Evolutionary conservation across 30 jellyfish, hydroid and myxozoan genomes (phyloP).

Genomic region (Phacellophora camtschatica): DNA sequence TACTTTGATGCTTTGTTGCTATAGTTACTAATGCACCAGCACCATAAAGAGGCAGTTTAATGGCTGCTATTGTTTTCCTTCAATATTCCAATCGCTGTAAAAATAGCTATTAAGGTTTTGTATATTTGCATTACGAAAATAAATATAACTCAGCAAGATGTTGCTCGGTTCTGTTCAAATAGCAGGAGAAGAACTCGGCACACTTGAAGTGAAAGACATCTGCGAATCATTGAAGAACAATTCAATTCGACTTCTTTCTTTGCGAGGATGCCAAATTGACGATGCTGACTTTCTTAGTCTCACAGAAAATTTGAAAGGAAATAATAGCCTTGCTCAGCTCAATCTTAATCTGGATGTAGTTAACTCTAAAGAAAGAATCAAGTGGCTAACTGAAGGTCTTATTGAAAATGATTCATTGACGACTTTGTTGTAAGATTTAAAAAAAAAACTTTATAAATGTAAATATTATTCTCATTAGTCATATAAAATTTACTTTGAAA

Average conservation of each 20-base stretch:
- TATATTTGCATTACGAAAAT: too few relatives aligned
- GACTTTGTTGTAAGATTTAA: slow-evolving; percentile 91
- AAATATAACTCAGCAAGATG: slow-evolving; percentile 29
- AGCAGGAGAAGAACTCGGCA: slow-evolving; percentile 94
- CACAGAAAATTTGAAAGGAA: slow-evolving; percentile 75
- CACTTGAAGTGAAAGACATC: slow-evolving; percentile 75
- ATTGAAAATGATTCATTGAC: slow-evolving; percentile 59
- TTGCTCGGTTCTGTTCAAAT: slow-evolving; percentile 95
- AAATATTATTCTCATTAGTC: too few relatives aligned
- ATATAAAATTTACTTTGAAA: too few relatives aligned
- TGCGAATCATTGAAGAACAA: slow-evolving; percentile 83
- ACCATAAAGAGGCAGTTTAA: slow-evolving; percentile 9
- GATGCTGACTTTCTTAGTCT: slow-evolving; percentile 68
- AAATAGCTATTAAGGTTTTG: too few relatives aligned
- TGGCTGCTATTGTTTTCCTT: too few relatives aligned
- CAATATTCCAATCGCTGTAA: too few relatives aligned
- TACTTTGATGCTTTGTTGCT: neutral
- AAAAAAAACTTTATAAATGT: too few relatives aligned
- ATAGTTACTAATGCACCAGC: neutral
- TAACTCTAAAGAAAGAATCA: slow-evolving; percentile 67
- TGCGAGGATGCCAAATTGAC: slow-evolving; percentile 91
- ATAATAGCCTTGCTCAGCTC: slow-evolving; percentile 84
- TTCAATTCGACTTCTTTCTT: slow-evolving; percentile 88
- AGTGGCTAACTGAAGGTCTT: slow-evolving; percentile 90
- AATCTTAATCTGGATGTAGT: slow-evolving; percentile 90